phyloP scores from a whole-genome alignment of 2,888 invertebrate genomes.

The Furcula furcula region DNA sequence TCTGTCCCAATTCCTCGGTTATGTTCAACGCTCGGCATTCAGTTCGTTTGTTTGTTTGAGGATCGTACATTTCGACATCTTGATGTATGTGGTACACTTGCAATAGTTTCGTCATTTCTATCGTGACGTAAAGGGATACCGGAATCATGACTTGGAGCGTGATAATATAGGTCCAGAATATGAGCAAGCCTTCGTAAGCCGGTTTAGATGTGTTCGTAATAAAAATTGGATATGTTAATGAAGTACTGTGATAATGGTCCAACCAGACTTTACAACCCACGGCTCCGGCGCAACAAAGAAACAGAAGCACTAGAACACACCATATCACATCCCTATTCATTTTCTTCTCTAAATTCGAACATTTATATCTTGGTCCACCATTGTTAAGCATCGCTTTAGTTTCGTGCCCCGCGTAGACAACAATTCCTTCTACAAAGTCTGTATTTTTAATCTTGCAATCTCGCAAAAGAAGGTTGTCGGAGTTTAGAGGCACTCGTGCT shows the following conservation, averaged over 20 bases:
- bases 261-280: slow-evolving; percentile 95
- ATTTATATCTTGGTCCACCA: slow-evolving; percentile 96
- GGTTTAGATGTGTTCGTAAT: slow-evolving; percentile 83
- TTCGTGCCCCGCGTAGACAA: slow-evolving; percentile 98
- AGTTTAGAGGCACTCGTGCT: slow-evolving; percentile 89
- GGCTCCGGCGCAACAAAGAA: slow-evolving; percentile 95
- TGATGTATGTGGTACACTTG: slow-evolving; percentile 98
- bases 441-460: slow-evolving; percentile 98
- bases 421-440: slow-evolving; percentile 97
- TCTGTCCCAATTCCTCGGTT: slow-evolving; percentile 98
- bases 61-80: slow-evolving; percentile 93
- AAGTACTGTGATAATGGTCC: slow-evolving; percentile 69
- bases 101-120: slow-evolving; percentile 97
- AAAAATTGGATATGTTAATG: slow-evolving; percentile 84
- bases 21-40: slow-evolving; percentile 97
- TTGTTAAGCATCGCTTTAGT: slow-evolving; percentile 99
- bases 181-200: slow-evolving; percentile 89
- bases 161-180: slow-evolving; percentile 98
- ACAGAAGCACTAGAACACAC: slow-evolving; percentile 95
- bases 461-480: slow-evolving; percentile 94
- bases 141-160: slow-evolving; percentile 99
- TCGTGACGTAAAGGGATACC: slow-evolving; percentile 96
- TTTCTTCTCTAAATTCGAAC: slow-evolving; percentile 94
- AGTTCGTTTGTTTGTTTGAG: slow-evolving; percentile 86
- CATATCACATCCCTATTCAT: slow-evolving; percentile 98